Base-by-base conservation (phyloP, 2,797 vertebrate species). In the Lepilemur ruficaudatus region DNA sequence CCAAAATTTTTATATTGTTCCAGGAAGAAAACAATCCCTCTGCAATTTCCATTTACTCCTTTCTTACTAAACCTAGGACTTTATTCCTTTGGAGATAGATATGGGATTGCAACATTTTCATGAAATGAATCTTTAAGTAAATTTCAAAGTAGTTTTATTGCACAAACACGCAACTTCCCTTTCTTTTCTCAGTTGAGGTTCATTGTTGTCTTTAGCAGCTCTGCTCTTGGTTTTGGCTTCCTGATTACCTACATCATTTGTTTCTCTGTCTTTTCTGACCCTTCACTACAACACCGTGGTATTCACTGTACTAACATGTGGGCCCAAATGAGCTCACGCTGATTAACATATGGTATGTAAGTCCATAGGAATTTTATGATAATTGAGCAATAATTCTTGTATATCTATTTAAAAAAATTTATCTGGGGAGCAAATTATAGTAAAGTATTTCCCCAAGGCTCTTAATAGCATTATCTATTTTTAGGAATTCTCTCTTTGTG, bases 351-450 rank as follows among this genome's bases (percentile, higher is more conserved):
- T 76, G 92, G 89, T 63, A 81, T 65, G 63, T 93, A 94, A 98
- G 97, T 98, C 50, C 79, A 94, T 1, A 75, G 94, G 97, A 98
- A 98, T 97, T 96, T 97, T 97, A 97, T 98, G 98, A 93, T 95
- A 97, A 98, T 97, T 98, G 97, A 98, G 83, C 90, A 93, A 94
- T 89, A 59, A 87, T 97, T 98, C 97, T 76, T 95, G 59, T 95
- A 89, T 97, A 92, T 61, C 93, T 94, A 94, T 90, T 98, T 97
- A 63, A 97, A 97, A 78, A 97, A 97, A 55, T 76, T 93, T 97
- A 96, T 97, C 96, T 97, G 70, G 90, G 95, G 98, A 98, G 98
- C 96, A 83, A 98, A 97, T 98, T 97, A 92, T 61, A 93, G 78
- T 57, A 94, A 46, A 84, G 43, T 89, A 92, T 83, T 97, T 97